A percentile compares a stretch with the other conserved stretches of the same genome.
Conservation (phyloP, 2,797 vertebrate species). For the Oreortyx pictus region DNA sequence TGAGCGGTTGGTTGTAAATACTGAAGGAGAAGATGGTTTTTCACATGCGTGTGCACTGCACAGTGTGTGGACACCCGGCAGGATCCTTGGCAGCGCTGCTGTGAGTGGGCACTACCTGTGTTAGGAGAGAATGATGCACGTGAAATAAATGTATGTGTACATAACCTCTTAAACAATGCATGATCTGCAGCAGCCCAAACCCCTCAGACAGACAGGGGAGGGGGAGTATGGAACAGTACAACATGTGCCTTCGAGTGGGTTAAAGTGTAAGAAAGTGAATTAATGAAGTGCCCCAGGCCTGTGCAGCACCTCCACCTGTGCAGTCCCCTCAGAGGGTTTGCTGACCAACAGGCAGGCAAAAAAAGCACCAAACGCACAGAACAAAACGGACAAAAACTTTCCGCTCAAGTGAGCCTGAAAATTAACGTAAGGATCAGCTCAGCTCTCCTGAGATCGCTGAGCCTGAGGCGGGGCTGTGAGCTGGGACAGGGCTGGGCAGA, state of each 20-base stretch:
- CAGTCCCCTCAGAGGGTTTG: neutral
- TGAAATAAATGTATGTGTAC: neutral
- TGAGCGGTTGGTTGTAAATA: neutral
- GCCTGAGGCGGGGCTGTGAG: rapidly evolving
- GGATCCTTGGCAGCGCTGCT: neutral
- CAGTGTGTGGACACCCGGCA: rapidly evolving
- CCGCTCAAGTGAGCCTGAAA: neutral
- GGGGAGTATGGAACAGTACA: neutral
- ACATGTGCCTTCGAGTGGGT: neutral
- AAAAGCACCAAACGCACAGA: neutral
- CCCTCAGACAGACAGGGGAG: neutral
- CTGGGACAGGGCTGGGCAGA: rapidly evolving
- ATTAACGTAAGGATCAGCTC: neutral
- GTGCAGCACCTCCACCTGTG: neutral
- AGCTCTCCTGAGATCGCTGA: neutral
- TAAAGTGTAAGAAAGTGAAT: neutral
- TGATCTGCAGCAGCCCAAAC: neutral
- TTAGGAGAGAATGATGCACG: neutral
- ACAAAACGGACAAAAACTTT: neutral
- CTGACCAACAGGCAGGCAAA: neutral
- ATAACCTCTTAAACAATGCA: neutral
- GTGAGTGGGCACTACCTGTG: constrained; percentile 11
- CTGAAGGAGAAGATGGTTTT: neutral
- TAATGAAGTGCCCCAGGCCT: neutral
- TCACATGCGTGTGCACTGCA: rapidly evolving